Conservation (phyloP, 35 echinoderm and acorn worm genomes). For the Amphiura filiformis region DNA sequence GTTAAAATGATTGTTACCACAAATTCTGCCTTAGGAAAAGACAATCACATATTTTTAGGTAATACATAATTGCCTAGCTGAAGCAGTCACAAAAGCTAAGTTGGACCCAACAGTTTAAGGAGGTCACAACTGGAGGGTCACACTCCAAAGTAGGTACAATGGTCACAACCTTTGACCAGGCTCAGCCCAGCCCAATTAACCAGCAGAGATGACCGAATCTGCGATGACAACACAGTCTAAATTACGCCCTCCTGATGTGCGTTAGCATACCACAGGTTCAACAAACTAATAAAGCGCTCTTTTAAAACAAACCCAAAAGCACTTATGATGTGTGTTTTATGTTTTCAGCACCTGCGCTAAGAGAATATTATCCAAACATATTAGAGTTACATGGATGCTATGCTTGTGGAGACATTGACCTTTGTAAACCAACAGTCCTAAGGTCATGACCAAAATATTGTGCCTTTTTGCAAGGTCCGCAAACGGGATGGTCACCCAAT, state of each 20-base stretch:
- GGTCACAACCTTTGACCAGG: not conserved
- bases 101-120: too few species aligned
- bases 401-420: not conserved
- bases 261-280: not conserved
- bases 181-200: too few species aligned
- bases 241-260: conserved; percentile 6
- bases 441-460: not conserved
- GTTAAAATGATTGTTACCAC: too few species aligned
- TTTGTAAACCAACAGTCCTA: not conserved
- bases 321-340: not conserved
- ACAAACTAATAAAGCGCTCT: too few species aligned
- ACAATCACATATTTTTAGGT: too few species aligned
- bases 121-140: too few species aligned
- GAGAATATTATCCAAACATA: not conserved
- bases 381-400: not conserved
- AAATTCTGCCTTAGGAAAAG: too few species aligned
- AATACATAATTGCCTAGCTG: too few species aligned
- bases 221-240: not conserved
- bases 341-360: not conserved
- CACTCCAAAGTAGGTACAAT: too few species aligned
- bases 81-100: too few species aligned
- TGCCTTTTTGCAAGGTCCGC: too few species aligned
- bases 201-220: not conserved
- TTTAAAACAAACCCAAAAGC: not conserved
- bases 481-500: too few species aligned